Percentiles rank a stretch among this genome's conserved stretches.
Conservation (phyloP, 2,797 vertebrate species). For the Myotis vivesi region DNA sequence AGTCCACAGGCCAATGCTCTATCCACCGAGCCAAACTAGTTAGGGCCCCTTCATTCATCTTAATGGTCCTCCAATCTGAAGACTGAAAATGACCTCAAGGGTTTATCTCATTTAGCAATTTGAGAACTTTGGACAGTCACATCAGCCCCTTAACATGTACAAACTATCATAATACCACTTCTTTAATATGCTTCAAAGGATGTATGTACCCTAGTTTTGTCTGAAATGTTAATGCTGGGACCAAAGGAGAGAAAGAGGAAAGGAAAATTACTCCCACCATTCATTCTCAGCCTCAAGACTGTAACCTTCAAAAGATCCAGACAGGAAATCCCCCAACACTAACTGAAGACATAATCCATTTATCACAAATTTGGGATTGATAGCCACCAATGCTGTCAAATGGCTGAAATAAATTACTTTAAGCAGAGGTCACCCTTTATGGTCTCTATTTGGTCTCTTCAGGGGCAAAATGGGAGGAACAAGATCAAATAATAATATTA, state of each 20-base stretch:
- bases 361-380: neutral
- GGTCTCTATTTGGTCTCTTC: neutral
- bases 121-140: neutral
- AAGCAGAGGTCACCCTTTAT: neutral
- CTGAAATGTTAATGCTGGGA: neutral
- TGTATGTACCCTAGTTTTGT: neutral
- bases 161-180: neutral
- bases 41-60: neutral
- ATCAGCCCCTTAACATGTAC: neutral
- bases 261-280: neutral
- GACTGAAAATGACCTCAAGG: neutral
- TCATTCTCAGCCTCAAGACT: neutral
- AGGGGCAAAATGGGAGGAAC: neutral
- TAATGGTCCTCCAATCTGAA: neutral
- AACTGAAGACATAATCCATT: neutral
- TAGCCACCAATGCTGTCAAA: neutral
- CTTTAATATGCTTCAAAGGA: neutral
- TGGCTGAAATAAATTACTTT: neutral
- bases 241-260: neutral
- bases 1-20: no score
- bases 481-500: constrained; percentile 32
- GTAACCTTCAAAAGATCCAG: neutral
- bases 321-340: neutral
- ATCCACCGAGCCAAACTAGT: no score
- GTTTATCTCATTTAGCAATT: constrained; percentile 41